Conservation (phyloP, 2,888 invertebrate species). For the Meghimatium bilineatum region DNA sequence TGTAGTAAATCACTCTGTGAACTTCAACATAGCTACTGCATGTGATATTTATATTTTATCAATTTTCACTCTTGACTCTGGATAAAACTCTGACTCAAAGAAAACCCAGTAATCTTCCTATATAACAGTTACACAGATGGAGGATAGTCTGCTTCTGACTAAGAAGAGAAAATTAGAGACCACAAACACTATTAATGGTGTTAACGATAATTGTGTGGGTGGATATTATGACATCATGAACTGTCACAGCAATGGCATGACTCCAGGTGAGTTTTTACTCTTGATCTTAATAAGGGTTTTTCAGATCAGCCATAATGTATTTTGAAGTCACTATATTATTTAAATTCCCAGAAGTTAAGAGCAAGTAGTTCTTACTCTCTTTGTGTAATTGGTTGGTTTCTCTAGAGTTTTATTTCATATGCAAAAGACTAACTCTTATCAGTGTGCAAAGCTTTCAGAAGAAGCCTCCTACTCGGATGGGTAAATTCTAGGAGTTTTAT, state of each 20-base stretch:
- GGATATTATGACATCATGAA: not conserved
- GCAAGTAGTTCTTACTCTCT: too few species aligned
- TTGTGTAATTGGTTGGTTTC: too few species aligned
- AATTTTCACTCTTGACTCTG: not conserved
- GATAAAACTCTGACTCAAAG: not conserved
- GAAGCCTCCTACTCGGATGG: too few species aligned
- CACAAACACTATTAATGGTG: not conserved
- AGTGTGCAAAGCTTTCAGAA: too few species aligned
- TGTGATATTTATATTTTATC: not conserved
- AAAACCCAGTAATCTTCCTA: not conserved
- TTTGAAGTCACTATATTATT: too few species aligned
- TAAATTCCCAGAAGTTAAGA: too few species aligned
- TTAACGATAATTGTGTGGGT: not conserved
- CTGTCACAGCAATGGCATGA: not conserved
- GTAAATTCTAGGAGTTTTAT: too few species aligned
- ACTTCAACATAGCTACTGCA: not conserved
- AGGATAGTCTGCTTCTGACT: not conserved
- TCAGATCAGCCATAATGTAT: too few species aligned
- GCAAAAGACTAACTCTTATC: too few species aligned
- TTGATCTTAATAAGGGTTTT: not conserved
- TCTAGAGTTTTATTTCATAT: too few species aligned
- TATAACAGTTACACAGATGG: not conserved
- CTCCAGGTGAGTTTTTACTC: conserved; percentile 5
- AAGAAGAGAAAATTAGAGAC: conserved; percentile 30
- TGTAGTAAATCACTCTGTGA: not conserved